Evolutionary conservation across 2,797 vertebrate species (phyloP).

Genomic region (Epinephelus coioides): DNA sequence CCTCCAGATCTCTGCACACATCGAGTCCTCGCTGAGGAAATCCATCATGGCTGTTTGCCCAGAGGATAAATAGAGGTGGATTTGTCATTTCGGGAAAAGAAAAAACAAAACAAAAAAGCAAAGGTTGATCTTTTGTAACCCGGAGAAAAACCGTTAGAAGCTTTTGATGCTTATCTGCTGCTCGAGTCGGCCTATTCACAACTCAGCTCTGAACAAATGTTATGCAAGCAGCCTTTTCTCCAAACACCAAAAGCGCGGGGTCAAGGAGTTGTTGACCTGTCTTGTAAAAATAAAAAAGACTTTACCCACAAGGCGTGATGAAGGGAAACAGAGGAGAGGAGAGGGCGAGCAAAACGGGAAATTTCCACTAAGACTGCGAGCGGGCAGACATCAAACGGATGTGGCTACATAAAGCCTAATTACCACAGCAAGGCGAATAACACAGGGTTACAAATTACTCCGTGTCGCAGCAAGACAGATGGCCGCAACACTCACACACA

Average conservation of each 20-base stretch:
- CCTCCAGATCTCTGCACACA: background rate
- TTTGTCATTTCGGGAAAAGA: constrained; percentile 31
- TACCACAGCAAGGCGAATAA: constrained; percentile 32
- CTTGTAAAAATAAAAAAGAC: constrained; percentile 8
- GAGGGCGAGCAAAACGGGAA: constrained; percentile 18
- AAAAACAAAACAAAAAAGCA: background rate
- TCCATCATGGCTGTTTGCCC: constrained; percentile 47
- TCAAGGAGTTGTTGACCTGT: constrained; percentile 70
- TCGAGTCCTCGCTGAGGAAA: background rate
- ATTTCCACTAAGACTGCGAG: constrained; percentile 38
- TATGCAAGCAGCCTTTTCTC: constrained; percentile 60
- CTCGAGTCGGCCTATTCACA: constrained; percentile 30
- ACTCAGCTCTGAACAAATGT: constrained; percentile 31
- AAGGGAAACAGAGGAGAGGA: constrained; percentile 15
- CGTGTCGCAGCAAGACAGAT: constrained; percentile 45
- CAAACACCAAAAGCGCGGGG: constrained; percentile 30
- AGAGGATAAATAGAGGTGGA: constrained; percentile 22
- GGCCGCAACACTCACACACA: constrained; percentile 18
- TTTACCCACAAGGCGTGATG: constrained; percentile 28
- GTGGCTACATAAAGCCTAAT: constrained; percentile 42
- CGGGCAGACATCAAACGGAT: constrained; percentile 39
- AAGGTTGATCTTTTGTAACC: constrained; percentile 40
- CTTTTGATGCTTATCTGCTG: constrained; percentile 66
- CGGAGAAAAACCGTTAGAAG: constrained; percentile 17
- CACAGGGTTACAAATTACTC: constrained; percentile 49